Evolutionary conservation across 2,888 invertebrate genomes (phyloP), one percentile per base, ranked within the genome.

Genomic region (Conops quadrifasciatus): DNA sequence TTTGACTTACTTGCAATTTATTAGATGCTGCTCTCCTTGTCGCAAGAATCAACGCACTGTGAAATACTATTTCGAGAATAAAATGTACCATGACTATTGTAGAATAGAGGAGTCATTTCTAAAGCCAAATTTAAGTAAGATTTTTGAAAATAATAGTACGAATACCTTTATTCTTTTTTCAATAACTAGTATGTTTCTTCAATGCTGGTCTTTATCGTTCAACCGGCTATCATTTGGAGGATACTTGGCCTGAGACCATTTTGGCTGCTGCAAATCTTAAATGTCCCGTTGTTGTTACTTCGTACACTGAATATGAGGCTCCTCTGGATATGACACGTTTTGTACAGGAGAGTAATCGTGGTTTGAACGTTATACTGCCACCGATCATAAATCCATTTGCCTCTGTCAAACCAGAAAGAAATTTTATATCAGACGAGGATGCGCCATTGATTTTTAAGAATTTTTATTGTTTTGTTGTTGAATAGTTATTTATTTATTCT

Each of bases 391-490:
- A 93, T 84, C 89, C 89, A 0, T 93, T 90, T 77, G 88, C 91
- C 0, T 92, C 92, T 58, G 88, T 90, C 0, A 88, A 91, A 74
- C 93, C 93, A 0, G 92, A 92, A 76, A 88, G 92, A 63, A 93
- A 93, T 79, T 92, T 93, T 75, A 90, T 93, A 16, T 91, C 91
- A 7, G 93, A 93, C 77, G 90, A 92, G 73, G 88, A 89, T 60
- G 89, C 88, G 62, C 92, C 93, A 0, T 84, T 93, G 71, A 88
- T 92, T 79, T 93, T 91, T 79, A 93, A 92, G 80, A 93, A 93
- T 85, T 90, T 89, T 82, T 91, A 88, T 83, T 87, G 88, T 75
- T 86, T 88, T 78, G 86, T 91, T 72, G 82, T 91, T 24, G 82
- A 85, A 76, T 85, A 78, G 82, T 64, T 16, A 43, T n/a, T 9